Evolutionary conservation across 2,113 vertebrate species (phyloP).

Genomic region (Gopherus flavomarginatus): DNA sequence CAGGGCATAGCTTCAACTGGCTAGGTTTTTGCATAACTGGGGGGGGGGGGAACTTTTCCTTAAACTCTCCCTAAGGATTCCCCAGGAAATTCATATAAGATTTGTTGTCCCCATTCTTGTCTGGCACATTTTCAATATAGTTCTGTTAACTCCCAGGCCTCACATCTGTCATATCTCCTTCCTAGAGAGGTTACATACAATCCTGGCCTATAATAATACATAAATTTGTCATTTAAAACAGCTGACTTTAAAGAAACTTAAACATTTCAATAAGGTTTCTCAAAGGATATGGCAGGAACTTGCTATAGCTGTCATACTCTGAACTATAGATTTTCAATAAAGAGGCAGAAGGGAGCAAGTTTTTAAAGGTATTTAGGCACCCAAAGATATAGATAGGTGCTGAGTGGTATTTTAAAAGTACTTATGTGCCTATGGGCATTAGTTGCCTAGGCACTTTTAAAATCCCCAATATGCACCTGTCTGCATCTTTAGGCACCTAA

Average conservation of each 20-base stretch:
- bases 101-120: no score
- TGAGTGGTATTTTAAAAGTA: conserved; percentile 27
- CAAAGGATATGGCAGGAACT: no score
- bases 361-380: conserved; percentile 46
- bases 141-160: no score
- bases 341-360: background rate
- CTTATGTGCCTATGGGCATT: background rate
- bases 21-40: background rate
- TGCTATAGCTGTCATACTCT: no score
- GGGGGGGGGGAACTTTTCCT: background rate
- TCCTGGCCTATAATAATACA: no score
- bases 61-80: background rate
- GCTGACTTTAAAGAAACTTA: no score
- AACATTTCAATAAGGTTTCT: no score
- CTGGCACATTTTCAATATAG: no score
- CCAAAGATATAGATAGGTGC: background rate
- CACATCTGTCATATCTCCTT: no score
- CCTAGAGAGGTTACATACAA: no score
- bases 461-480: background rate
- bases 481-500: no score
- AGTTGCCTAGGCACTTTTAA: background rate
- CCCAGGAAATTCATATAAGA: background rate
- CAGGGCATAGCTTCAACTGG: background rate
- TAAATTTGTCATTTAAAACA: no score
- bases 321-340: background rate